Evolutionary conservation across 2,888 invertebrate species (phyloP).

Genomic region (Atherix ibis): DNA sequence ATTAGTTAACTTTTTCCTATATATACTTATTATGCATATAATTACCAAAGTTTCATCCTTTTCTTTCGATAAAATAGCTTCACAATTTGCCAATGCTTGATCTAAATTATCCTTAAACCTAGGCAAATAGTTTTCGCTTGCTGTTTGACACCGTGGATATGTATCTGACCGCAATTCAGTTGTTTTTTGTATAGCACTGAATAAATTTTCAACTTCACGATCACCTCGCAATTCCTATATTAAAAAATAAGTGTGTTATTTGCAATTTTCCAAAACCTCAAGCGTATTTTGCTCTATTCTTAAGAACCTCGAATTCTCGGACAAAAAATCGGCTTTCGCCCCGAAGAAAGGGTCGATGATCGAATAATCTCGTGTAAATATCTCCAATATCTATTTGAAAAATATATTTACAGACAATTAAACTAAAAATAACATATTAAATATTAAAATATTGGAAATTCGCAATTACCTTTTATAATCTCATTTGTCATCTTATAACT

Average conservation of each 20-base stretch:
- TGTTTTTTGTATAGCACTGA: conserved; percentile 57
- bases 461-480: conserved; percentile 3
- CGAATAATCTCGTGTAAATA: conserved; percentile 71
- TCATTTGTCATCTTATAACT: conserved; percentile 7
- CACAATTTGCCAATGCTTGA: conserved; percentile 45
- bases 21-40: conserved; percentile 4
- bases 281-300: not conserved
- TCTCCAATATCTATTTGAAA: conserved; percentile 48
- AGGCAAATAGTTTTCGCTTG: conserved; percentile 43
- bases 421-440: too few relatives aligned
- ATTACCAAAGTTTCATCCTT: conserved; percentile 39
- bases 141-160: conserved; percentile 47
- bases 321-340: conserved; percentile 74
- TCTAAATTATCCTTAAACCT: conserved; percentile 47
- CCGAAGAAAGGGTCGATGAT: conserved; percentile 71
- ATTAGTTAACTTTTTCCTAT: not conserved
- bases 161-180: conserved; percentile 64
- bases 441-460: too few relatives aligned
- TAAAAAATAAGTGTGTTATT: conserved; percentile 2
- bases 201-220: conserved; percentile 62
- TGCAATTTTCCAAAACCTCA: not conserved
- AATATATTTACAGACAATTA: too few relatives aligned
- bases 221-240: conserved; percentile 60
- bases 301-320: conserved; percentile 79
- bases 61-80: conserved; percentile 44